Evolutionary conservation across 1,140 invertebrate genomes (phyloP).

Genomic region (Pachypeltis micranthus): DNA sequence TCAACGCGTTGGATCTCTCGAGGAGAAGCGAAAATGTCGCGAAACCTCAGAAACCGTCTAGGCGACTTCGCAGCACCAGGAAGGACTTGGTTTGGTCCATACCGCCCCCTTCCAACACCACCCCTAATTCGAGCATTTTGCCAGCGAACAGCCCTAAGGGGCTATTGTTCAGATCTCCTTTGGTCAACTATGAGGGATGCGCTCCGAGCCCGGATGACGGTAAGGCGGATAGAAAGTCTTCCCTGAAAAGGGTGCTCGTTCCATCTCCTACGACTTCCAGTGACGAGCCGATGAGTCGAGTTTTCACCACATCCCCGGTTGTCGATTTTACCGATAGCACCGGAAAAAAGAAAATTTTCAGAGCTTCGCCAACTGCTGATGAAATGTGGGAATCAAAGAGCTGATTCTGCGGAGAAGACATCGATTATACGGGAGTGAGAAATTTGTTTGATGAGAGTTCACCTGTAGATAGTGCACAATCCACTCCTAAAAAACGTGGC

Average conservation of each 20-base stretch:
- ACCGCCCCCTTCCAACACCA: background rate
- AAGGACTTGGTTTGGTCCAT: background rate
- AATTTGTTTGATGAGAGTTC: background rate
- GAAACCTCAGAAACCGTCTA: background rate
- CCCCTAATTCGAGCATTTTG: background rate
- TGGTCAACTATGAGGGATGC: background rate
- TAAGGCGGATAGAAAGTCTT: too few species aligned
- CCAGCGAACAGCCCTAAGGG: background rate
- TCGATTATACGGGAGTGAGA: conserved; percentile 2
- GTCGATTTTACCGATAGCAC: background rate
- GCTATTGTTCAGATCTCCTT: background rate
- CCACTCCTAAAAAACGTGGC: too few species aligned
- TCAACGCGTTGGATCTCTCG: conserved; percentile 16
- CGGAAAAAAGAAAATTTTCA: background rate
- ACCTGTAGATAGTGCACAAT: background rate
- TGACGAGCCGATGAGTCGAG: background rate
- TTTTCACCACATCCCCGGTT: conserved; percentile 11
- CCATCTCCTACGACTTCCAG: background rate
- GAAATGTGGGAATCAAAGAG: conserved; percentile 2
- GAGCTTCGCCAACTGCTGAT: background rate
- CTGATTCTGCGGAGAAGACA: conserved; percentile 10
- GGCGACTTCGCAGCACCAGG: conserved; percentile 1
- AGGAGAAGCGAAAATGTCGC: background rate
- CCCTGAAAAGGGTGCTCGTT: conserved; percentile 2
- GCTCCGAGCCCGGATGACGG: background rate